Base-by-base conservation (phyloP, 1,140 invertebrate genomes). In the Drosophila ohnishii region DNA sequence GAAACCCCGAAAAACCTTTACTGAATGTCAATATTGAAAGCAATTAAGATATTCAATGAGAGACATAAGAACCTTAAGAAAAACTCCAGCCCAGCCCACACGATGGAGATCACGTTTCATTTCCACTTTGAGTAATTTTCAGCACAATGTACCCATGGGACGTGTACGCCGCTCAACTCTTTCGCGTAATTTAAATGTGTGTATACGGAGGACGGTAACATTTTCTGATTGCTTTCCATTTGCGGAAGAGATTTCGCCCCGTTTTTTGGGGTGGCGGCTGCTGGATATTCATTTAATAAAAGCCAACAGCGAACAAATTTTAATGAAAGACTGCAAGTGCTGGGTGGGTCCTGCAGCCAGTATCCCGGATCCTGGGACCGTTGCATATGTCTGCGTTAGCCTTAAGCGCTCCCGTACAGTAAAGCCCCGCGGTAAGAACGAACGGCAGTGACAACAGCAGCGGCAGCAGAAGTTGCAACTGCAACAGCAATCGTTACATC, bases 241-340 rank as follows among this genome's bases (percentile, higher is more conserved):
- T 76, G 72, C 55, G 73, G 72, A 44, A 67, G 73, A 66, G 73
- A 76, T 76, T 76, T 75, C 22, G 34, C 61, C 56, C 35, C n/a
- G 56, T 56, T 35, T 22, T 45, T 44, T n/a, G 28, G 59, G 65
- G 35, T 6, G 61, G 53, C 70, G 34, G 64, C 32, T 64, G 58
- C 73, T 70, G 84, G 72, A 83, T 87, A 87, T 88, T 79, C 84
- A 80, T 88, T 83, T 88, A 87, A 87, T 88, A 88, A 87, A 88
- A 87, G 84, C 83, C 83, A 87, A 70, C 76, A 73, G 83, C 66
- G 79, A 70, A 80, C 63, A 76, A 83, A 77, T 87, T 87, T 87
- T 83, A 87, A 87, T 87, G 83, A 87, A 87, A 87, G 78, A 82
- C 61, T 82, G 65, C 75, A 70, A 82, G 57, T n/a, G 55, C 40